phyloP scores from a whole-genome alignment of 1,140 invertebrate genomes.

The Mactra quadrangularis region DNA sequence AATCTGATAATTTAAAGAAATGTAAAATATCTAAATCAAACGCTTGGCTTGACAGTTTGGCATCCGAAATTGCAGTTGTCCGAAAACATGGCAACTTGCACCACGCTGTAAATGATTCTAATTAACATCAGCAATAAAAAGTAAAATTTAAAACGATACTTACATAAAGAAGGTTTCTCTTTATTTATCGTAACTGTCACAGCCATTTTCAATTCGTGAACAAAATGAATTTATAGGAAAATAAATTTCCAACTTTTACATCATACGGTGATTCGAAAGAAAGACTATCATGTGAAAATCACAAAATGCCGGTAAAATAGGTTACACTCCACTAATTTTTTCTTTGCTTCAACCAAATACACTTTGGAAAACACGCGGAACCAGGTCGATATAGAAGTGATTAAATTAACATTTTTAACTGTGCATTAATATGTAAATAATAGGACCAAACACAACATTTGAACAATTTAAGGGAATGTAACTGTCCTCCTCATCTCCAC shows the following conservation, averaged over 20 bases:
- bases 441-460: too few species aligned
- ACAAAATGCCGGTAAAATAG: too few species aligned
- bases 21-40: not conserved
- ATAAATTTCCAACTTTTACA: not conserved
- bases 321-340: too few species aligned
- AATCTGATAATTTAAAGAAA: not conserved
- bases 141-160: not conserved
- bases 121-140: too few species aligned
- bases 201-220: not conserved
- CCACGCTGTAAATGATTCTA: not conserved
- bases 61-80: not conserved
- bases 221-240: not conserved
- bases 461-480: too few species aligned
- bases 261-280: constrained; percentile 3
- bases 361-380: too few species aligned
- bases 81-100: not conserved
- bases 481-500: too few species aligned
- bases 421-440: too few species aligned
- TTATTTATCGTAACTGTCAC: constrained; percentile 57
- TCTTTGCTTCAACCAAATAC: too few species aligned
- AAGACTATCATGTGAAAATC: too few species aligned
- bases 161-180: constrained; percentile 68
- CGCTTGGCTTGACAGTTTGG: not conserved
- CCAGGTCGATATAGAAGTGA: too few species aligned
- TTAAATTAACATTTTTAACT: too few species aligned